Evolutionary conservation across 2,888 invertebrate species (phyloP).

Genomic region (Cotesia congregata): DNA sequence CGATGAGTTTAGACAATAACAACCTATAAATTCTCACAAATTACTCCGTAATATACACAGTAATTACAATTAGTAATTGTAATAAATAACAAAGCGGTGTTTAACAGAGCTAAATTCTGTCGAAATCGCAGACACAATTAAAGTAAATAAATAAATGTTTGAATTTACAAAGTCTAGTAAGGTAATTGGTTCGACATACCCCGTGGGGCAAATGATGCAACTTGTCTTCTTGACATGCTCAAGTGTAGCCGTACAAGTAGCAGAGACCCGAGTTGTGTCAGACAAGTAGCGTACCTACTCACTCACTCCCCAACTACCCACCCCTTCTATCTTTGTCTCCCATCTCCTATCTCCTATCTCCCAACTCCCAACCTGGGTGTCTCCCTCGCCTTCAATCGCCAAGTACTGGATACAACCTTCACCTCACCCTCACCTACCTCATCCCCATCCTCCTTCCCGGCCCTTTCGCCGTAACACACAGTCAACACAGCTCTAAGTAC

Average conservation of each 20-base stretch:
- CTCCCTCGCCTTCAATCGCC: background rate
- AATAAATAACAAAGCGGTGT: no score
- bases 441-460: background rate
- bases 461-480: background rate
- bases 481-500: background rate
- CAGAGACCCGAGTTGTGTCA: conserved; percentile 40
- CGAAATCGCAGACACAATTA: background rate
- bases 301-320: background rate
- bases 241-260: conserved; percentile 35
- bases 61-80: no score
- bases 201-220: conserved; percentile 15
- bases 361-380: background rate
- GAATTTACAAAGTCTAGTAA: conserved; percentile 7
- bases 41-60: no score
- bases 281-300: conserved; percentile 36
- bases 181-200: conserved; percentile 11
- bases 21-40: no score
- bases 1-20: no score
- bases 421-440: background rate
- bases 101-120: no score
- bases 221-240: conserved; percentile 17
- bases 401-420: background rate
- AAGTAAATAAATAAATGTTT: background rate
- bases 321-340: background rate
- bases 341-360: background rate